Evolutionary conservation across 2,797 vertebrate species (phyloP).

Genomic region (Discoglossus pictus): DNA sequence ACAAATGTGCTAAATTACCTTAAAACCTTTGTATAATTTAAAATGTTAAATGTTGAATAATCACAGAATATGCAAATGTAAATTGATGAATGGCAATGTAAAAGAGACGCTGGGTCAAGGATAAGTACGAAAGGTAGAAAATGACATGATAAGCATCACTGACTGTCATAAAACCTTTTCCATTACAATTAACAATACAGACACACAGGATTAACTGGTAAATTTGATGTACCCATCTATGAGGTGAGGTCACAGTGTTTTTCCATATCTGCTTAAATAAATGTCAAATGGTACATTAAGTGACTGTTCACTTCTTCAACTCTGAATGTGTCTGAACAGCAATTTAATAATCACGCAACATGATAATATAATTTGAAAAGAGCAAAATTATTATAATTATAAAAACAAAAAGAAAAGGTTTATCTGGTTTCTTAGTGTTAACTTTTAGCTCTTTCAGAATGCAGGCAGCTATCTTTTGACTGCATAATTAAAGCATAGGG

Average conservation of each 20-base stretch:
- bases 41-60: conserved; percentile 1
- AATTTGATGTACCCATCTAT: conserved; percentile 9
- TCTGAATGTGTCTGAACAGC: conserved; percentile 19
- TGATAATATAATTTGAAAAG: conserved; percentile 23
- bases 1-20: too few species aligned
- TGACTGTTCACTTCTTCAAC: conserved; percentile 19
- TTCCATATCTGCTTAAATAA: conserved; percentile 26
- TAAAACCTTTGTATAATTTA: conserved; percentile 3
- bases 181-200: conserved; percentile 21
- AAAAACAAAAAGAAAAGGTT: conserved; percentile 8
- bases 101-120: neutral
- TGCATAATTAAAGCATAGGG: conserved; percentile 32
- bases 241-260: conserved; percentile 6
- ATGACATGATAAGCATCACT: conserved; percentile 13
- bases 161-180: conserved; percentile 16
- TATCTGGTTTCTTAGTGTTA: conserved; percentile 28
- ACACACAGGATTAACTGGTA: conserved; percentile 4
- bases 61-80: neutral
- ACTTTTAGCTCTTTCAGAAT: conserved; percentile 33
- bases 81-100: neutral
- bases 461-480: conserved; percentile 27
- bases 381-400: conserved; percentile 45
- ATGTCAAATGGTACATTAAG: conserved; percentile 37
- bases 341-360: conserved; percentile 36
- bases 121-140: conserved; percentile 3